These are phyloP conservation scores for Siphamia tubifer DNA, from an alignment of 2,113 vertebrate genomes.

Conservation along the genomic window DNA sequence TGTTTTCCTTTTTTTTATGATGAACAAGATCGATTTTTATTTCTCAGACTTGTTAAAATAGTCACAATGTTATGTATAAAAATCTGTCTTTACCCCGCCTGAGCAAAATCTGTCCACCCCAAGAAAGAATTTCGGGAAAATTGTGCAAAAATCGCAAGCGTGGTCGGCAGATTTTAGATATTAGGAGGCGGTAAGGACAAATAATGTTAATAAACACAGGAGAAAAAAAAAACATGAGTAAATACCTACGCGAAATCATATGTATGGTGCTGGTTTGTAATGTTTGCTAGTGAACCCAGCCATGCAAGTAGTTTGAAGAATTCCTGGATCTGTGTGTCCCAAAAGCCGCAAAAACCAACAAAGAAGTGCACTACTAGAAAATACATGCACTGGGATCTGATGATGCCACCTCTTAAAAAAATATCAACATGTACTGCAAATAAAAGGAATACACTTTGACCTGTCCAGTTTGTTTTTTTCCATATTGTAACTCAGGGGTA, in stretches of 20 bases:
- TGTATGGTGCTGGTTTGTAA: constrained; percentile 87
- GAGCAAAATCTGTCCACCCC: constrained; percentile 19
- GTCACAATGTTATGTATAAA: constrained; percentile 69
- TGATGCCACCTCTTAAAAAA: constrained; percentile 69
- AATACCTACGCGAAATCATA: constrained; percentile 72
- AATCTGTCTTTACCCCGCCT: constrained; percentile 60
- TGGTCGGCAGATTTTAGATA: constrained; percentile 41
- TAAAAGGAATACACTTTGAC: constrained; percentile 79
- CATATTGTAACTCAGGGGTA: too few relatives aligned
- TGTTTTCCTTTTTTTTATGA: constrained; percentile 77
- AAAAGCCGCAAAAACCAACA: constrained; percentile 77
- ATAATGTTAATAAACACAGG: constrained; percentile 66
- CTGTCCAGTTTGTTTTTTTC: constrained; percentile 1
- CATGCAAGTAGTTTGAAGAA: constrained; percentile 77
- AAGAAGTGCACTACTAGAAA: constrained; percentile 88
- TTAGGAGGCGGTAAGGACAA: constrained; percentile 45
- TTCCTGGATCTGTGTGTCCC: constrained; percentile 71
- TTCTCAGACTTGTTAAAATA: constrained; percentile 68
- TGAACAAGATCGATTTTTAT: constrained; percentile 83
- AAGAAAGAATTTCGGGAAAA: background rate
- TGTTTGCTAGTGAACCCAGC: constrained; percentile 87
- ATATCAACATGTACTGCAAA: constrained; percentile 77
- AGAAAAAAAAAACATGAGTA: constrained; percentile 45
- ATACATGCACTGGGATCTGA: constrained; percentile 87
- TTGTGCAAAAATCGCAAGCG: constrained; percentile 3